These are phyloP conservation scores for Alligator mississippiensis DNA, from an alignment of 2,113 vertebrate genomes.

Conservation along the genomic window DNA sequence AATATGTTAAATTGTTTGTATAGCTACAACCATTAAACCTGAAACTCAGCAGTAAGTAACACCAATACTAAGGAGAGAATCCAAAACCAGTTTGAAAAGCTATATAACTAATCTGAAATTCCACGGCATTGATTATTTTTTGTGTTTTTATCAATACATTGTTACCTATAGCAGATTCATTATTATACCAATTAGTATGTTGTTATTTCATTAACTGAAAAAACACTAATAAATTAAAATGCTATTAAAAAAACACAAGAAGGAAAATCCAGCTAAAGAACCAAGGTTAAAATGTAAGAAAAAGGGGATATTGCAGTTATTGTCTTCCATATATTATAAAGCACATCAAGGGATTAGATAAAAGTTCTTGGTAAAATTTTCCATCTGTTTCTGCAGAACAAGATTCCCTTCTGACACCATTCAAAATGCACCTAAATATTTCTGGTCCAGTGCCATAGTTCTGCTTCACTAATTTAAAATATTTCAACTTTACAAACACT, in stretches of 20 bases:
- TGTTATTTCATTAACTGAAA: not conserved
- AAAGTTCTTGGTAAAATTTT: not conserved
- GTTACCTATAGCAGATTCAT: not conserved
- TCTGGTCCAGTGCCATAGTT: slow-evolving; percentile 9
- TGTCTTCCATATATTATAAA: not conserved
- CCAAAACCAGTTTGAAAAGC: not conserved
- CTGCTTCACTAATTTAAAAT: slow-evolving; percentile 20
- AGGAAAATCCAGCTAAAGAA: not conserved
- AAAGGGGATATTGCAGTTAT: not conserved
- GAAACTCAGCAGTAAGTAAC: not conserved
- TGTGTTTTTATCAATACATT: not conserved
- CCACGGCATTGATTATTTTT: not conserved
- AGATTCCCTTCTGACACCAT: not conserved
- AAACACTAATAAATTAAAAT: not conserved
- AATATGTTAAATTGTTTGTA: not conserved
- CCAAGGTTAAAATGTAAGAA: not conserved
- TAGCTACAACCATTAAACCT: not conserved
- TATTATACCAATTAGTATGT: not conserved
- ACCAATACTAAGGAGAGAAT: not conserved
- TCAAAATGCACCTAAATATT: slow-evolving; percentile 19
- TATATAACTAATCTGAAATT: not conserved
- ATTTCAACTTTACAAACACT: slow-evolving; percentile 39
- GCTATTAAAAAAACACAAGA: not conserved
- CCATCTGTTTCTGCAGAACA: not conserved
- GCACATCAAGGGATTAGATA: not conserved